A percentile compares a stretch with the other conserved stretches of the same genome.
Evolutionary conservation across 2,888 invertebrate genomes (phyloP).

Genomic region (Drosophila antonietae): DNA sequence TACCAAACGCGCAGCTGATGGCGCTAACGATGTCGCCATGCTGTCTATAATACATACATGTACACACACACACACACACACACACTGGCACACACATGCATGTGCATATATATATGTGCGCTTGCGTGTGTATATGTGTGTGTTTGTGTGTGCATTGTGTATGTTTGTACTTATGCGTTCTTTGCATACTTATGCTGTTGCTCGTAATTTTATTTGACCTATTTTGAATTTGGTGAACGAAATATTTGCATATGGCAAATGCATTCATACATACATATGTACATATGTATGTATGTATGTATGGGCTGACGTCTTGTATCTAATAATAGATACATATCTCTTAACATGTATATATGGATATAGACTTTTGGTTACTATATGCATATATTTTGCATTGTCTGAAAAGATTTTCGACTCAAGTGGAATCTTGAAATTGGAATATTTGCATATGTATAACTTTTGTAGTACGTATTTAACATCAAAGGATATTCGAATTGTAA

Average conservation of each 20-base stretch:
- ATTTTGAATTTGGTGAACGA: slow-evolving; percentile 24
- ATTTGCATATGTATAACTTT: not conserved
- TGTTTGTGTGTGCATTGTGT: not conserved
- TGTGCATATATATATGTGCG: not conserved
- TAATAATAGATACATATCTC: slow-evolving; percentile 5
- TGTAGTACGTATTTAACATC: not conserved
- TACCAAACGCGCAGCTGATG: slow-evolving; percentile 14
- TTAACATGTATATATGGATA: not conserved
- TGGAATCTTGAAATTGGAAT: not conserved
- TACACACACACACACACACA: not conserved
- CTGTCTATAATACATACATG: slow-evolving; percentile 38
- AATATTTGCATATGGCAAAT: not conserved
- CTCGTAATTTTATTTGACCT: slow-evolving; percentile 43
- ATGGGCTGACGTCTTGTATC: slow-evolving; percentile 4
- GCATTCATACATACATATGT: slow-evolving; percentile 1
- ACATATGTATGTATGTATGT: not conserved
- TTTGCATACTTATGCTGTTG: slow-evolving; percentile 29
- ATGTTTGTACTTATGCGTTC: slow-evolving; percentile 6
- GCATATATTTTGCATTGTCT: slow-evolving; percentile 1
- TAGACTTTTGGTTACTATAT: not conserved
- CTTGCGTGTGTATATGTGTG: not conserved
- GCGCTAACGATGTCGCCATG: slow-evolving; percentile 40
- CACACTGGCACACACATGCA: not conserved
- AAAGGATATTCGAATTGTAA: not conserved
- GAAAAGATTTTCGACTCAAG: not conserved